Conservation (phyloP, 2,888 invertebrate species). For the Andrena hattorfiana region DNA sequence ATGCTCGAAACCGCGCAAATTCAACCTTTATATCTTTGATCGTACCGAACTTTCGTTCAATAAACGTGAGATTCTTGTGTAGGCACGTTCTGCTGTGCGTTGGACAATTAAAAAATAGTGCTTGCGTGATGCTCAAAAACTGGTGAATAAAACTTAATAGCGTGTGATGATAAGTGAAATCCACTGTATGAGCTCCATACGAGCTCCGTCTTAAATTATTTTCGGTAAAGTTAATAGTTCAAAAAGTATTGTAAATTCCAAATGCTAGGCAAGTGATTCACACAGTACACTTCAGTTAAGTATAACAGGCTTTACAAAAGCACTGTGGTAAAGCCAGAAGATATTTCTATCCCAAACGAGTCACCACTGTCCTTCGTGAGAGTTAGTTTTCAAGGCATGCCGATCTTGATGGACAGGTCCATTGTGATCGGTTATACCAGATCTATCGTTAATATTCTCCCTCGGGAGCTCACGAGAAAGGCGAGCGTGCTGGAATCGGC, state of each 20-base stretch:
- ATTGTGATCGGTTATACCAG: conserved; percentile 40
- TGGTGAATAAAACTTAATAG: background rate
- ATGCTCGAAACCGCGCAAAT: conserved; percentile 1
- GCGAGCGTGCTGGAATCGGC: conserved; percentile 5
- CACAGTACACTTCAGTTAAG: background rate
- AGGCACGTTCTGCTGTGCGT: background rate
- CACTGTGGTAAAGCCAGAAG: background rate
- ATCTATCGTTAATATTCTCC: conserved; percentile 37
- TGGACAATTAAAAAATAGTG: background rate
- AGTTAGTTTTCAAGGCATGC: conserved; percentile 18
- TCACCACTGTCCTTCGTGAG: conserved; percentile 6
- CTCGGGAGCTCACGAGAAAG: conserved; percentile 15
- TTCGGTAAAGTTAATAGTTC: no score
- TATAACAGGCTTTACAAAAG: background rate
- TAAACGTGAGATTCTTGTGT: background rate
- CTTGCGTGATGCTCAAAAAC: background rate
- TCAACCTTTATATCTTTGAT: conserved; percentile 20
- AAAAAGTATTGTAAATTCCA: no score
- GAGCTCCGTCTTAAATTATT: no score
- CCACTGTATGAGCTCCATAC: no score
- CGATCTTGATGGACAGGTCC: conserved; percentile 43
- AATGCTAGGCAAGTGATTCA: no score
- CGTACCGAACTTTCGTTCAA: background rate
- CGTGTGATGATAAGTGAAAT: no score
- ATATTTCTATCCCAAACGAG: background rate